Evolutionary conservation across 2,888 invertebrate genomes (phyloP), one percentile per base, ranked within the genome.

Genomic region (Drosophila prolongata): DNA sequence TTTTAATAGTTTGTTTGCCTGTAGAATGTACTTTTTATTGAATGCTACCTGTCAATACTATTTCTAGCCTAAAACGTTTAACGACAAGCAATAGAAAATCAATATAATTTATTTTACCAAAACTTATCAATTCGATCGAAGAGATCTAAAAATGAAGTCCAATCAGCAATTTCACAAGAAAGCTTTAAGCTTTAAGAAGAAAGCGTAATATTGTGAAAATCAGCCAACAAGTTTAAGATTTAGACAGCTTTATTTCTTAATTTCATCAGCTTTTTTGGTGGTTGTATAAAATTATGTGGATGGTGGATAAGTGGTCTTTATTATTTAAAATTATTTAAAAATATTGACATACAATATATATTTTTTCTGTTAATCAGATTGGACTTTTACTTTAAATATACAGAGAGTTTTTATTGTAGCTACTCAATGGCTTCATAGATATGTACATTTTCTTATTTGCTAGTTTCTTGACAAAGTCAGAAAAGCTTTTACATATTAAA

Each of bases 191-290:
- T 57, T 46, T 6, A 16, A 16, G 9, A 9, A 11, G 16, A 27
- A 24, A 10, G 10, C 11, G 24, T 14, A 67, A 67, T 30, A 16
- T 52, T 43, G 30, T 56, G 54, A 47, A 30, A 34, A 46, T 52
- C 43, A 13, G 14, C 40, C 4, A 30, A 16, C 40, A 16, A 9
- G 16, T 6, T 40, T 3, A 40, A 3, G 9, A 16, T 40, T 40
- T n/a, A 3, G 9, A 14, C 8, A 14, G 40, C 40, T 14, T 40
- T 14, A 14, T 40, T 40, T 40, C 8, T 8, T 30, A 6, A 8
- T 30, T 30, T 24, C 24, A 24, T 24, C 24, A 4, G 24, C 4
- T 24, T 24, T 24, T 24, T 24, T 24, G 24, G 24, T 24, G 24
- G 24, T 0, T 24, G 24, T 4, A 24, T 24, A 24, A 24, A 24